Percentiles rank a stretch among this genome's conserved stretches.
Evolutionary conservation across 1,140 invertebrate genomes (phyloP).

Genomic region (Capitella teleta): DNA sequence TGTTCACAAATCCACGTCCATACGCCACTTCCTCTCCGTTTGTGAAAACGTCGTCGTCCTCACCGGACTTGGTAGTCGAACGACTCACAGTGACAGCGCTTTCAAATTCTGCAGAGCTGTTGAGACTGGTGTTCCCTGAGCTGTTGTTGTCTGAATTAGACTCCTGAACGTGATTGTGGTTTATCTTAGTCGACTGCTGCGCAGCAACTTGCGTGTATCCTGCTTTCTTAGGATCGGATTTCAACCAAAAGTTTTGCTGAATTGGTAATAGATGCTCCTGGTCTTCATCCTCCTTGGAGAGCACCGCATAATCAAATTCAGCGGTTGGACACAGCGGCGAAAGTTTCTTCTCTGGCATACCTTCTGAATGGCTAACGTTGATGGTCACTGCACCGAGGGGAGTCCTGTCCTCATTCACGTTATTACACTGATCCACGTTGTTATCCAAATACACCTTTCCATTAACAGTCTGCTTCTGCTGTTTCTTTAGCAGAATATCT

Average conservation of each 20-base stretch:
- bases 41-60: not conserved
- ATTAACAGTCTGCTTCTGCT: not conserved
- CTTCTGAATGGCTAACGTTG: not conserved
- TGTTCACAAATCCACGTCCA: conserved; percentile 34
- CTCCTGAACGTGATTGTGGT: not conserved
- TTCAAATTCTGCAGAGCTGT: not conserved
- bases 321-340: not conserved
- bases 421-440: not conserved
- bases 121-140: not conserved
- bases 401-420: not conserved
- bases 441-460: not conserved
- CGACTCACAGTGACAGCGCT: not conserved
- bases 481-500: conserved; percentile 10
- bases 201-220: not conserved
- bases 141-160: not conserved
- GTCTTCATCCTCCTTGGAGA: not conserved
- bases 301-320: not conserved
- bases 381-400: not conserved
- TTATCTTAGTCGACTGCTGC: not conserved
- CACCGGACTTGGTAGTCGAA: conserved; percentile 3
- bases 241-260: conserved; percentile 13
- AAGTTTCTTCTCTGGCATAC: not conserved
- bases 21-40: conserved; percentile 29
- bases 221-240: not conserved
- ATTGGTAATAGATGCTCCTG: conserved; percentile 14